phyloP scores from a whole-genome alignment of 2,888 invertebrate genomes.

The Himalopsyche kuldschensis region DNA sequence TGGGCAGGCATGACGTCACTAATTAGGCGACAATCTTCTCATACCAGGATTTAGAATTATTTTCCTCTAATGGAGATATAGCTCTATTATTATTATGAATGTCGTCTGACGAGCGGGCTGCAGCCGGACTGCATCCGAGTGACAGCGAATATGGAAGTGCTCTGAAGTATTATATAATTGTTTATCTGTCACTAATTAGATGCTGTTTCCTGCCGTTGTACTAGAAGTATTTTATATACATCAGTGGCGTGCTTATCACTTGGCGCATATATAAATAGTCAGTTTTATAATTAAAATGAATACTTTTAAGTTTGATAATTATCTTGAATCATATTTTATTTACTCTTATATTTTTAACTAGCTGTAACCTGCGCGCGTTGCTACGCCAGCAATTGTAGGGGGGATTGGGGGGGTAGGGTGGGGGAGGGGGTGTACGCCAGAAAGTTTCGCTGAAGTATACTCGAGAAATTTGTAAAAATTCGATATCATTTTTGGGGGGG shows the following conservation, averaged over 20 bases:
- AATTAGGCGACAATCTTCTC: neutral
- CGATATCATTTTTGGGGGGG: too few relatives aligned
- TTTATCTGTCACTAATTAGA: conserved; percentile 12
- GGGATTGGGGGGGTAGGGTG: too few relatives aligned
- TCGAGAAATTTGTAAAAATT: too few relatives aligned
- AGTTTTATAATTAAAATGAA: too few relatives aligned
- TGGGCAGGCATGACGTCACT: neutral
- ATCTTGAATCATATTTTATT: too few relatives aligned
- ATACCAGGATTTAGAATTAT: neutral
- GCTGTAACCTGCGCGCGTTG: too few relatives aligned
- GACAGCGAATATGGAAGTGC: neutral
- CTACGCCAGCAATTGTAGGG: too few relatives aligned
- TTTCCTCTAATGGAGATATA: neutral
- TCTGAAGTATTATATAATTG: conserved; percentile 5
- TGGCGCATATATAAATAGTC: neutral
- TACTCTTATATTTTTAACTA: too few relatives aligned
- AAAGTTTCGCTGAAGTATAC: too few relatives aligned
- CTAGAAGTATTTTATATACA: neutral
- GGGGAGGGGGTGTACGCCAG: too few relatives aligned
- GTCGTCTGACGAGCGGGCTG: neutral
- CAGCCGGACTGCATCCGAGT: neutral
- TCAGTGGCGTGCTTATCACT: neutral
- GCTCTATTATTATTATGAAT: neutral
- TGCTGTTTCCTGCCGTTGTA: neutral
- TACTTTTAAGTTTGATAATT: too few relatives aligned